These are phyloP conservation scores for Oligia latruncula DNA, from an alignment of 2,888 invertebrate genomes.

Conservation along the genomic window DNA sequence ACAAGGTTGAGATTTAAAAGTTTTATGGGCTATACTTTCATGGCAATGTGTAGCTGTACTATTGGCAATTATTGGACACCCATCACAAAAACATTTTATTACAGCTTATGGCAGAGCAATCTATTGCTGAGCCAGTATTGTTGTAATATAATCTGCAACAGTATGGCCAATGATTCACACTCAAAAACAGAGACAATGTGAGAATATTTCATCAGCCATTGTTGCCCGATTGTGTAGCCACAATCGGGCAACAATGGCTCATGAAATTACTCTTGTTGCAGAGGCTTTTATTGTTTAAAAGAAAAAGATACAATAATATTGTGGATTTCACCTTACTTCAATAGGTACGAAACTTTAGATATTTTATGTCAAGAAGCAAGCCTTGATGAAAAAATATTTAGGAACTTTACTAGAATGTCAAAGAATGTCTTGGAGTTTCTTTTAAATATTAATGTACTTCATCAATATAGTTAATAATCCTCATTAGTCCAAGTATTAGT, in stretches of 20 bases:
- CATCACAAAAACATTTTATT: not conserved
- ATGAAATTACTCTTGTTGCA: not conserved
- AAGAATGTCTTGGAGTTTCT: not conserved
- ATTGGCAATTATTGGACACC: not conserved
- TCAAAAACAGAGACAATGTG: not conserved
- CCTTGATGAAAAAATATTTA: no score
- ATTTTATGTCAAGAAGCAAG: no score
- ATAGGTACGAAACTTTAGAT: no score
- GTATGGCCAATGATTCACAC: not conserved
- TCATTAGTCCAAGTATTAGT: not conserved
- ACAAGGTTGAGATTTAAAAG: not conserved
- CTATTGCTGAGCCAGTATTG: not conserved
- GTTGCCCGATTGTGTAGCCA: not conserved
- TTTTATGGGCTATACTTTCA: not conserved
- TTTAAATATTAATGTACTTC: not conserved
- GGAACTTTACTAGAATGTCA: not conserved
- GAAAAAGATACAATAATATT: no score
- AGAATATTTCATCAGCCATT: no score
- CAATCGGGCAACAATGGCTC: not conserved
- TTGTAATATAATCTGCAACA: not conserved
- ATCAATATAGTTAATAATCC: not conserved
- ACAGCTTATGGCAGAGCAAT: not conserved
- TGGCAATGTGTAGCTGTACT: not conserved
- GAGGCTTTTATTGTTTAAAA: no score
- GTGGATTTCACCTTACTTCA: not conserved